Evolutionary conservation across 1,140 invertebrate species (phyloP).

Genomic region (Drosophila pectinifera): DNA sequence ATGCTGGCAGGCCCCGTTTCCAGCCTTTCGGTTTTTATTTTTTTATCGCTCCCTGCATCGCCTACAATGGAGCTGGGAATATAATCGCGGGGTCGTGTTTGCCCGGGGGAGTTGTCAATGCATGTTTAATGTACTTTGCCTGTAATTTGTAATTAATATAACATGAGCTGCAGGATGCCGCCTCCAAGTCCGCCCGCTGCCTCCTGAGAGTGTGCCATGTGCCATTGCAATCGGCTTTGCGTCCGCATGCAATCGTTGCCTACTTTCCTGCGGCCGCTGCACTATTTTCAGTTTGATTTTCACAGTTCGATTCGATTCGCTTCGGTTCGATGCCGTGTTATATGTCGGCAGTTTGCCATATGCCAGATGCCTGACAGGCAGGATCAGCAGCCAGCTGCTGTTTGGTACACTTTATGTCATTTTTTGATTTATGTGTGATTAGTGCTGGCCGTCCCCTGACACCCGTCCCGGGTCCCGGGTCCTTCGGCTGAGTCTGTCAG

Average conservation of each 20-base stretch:
- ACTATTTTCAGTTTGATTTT: slow-evolving; percentile 6
- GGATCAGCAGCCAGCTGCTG: slow-evolving; percentile 44
- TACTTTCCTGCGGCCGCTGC: slow-evolving; percentile 24
- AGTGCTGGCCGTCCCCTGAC: slow-evolving; percentile 50
- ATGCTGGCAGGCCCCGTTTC: slow-evolving; percentile 30
- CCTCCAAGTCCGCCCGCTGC: background rate
- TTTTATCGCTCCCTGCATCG: slow-evolving; percentile 66
- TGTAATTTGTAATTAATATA: slow-evolving; percentile 54
- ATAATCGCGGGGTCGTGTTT: slow-evolving; percentile 43
- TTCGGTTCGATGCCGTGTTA: slow-evolving; percentile 37
- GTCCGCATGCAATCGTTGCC: slow-evolving; percentile 39
- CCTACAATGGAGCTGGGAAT: slow-evolving; percentile 37
- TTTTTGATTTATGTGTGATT: slow-evolving; percentile 75
- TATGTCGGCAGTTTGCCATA: slow-evolving; percentile 47
- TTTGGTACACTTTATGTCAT: slow-evolving; percentile 70
- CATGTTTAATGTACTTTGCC: slow-evolving; percentile 47
- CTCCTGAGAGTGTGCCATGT: slow-evolving; percentile 42
- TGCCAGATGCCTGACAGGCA: slow-evolving; percentile 42
- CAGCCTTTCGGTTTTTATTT: slow-evolving; percentile 11
- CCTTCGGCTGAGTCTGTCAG: slow-evolving; percentile 26
- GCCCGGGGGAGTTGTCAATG: slow-evolving; percentile 52
- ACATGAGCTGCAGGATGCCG: slow-evolving; percentile 40
- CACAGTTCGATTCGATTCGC: slow-evolving; percentile 23
- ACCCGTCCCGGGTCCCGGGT: slow-evolving; percentile 11
- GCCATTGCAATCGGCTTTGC: slow-evolving; percentile 35